Evolutionary conservation across 2,888 invertebrate genomes (phyloP).

Genomic region (Cephus sareptanus): DNA sequence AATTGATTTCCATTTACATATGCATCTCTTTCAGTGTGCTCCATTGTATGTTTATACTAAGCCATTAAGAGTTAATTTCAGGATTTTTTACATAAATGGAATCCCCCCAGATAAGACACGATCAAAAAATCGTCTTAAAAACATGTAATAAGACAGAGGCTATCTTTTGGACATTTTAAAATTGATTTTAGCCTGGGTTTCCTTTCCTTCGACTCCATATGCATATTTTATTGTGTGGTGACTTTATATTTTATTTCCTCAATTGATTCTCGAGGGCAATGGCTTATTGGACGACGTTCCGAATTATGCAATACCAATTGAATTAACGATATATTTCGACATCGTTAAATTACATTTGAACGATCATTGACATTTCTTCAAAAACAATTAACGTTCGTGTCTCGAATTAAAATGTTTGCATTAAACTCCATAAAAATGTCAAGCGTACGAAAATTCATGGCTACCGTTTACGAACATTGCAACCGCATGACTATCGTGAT

Average conservation of each 20-base stretch:
- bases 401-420: neutral
- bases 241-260: neutral
- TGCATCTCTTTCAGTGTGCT: slow-evolving; percentile 38
- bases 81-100: slow-evolving; percentile 22
- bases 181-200: neutral
- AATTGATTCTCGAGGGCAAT: neutral
- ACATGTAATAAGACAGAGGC: too few relatives aligned
- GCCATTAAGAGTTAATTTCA: slow-evolving; percentile 27
- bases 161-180: too few relatives aligned
- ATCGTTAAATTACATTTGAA: neutral
- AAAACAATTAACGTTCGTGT: neutral
- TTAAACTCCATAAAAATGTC: neutral
- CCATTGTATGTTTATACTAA: slow-evolving; percentile 56
- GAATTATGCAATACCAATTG: neutral
- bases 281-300: neutral
- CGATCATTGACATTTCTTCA: neutral
- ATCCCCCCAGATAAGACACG: neutral
- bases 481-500: neutral
- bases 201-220: neutral
- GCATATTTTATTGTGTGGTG: neutral
- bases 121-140: too few relatives aligned
- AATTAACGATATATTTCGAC: neutral
- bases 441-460: neutral
- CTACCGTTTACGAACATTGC: neutral
- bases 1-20: slow-evolving; percentile 43